Evolutionary conservation across 1,140 invertebrate species (phyloP), one percentile per base, ranked within the genome.

Genomic region (Steinernema khuongi): DNA sequence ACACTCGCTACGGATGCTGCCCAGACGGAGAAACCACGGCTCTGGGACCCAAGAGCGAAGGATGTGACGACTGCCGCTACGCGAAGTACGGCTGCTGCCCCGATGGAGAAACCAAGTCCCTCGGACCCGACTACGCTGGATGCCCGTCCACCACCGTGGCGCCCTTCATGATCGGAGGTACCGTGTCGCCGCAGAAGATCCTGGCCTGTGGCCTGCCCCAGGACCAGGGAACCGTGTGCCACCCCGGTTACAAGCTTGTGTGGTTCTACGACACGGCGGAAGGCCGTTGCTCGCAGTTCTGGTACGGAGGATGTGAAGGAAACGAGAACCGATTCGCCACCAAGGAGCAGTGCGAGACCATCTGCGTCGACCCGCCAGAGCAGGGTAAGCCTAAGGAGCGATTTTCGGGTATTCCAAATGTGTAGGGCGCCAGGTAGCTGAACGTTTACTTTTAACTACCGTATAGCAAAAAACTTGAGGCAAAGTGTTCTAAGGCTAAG

Each of bases 1-100:
- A 92, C 4, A 92, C 91, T 85, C 90, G 93, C 82, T 95, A 93
- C 84, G 94, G 94, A 22, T 97, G 94, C 84, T 97, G 96, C 85
- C 90, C 91, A 17, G 94, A 97, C 88, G 94, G 93, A 0, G 87
- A 92, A 43, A 92, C 91, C 0, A 86, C 90, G 33, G 91, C 94
- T 19, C 90, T 90, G 81, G 94, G 93, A 74, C 90, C 91, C 0
- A 90, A 90, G 76, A 86, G 88, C 41, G 91, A 94, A 85, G 93
- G 93, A 0, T 96, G 93, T 86, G 83, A 82, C 71, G 83, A 85
- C 71, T 86, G 81, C 73, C 73, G 80, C 17, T 82, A 83, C 70
- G 79, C 78, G 26, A 85, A 85, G 73, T 75, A 68, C 33, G 67
- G 22, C 22, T 32, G 26, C 11, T 36, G 67, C n/a, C 78, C 75